Evolutionary conservation across 2,113 vertebrate genomes (phyloP), one percentile per base, ranked within the genome.

Genomic region (Cochlearius cochlearius): DNA sequence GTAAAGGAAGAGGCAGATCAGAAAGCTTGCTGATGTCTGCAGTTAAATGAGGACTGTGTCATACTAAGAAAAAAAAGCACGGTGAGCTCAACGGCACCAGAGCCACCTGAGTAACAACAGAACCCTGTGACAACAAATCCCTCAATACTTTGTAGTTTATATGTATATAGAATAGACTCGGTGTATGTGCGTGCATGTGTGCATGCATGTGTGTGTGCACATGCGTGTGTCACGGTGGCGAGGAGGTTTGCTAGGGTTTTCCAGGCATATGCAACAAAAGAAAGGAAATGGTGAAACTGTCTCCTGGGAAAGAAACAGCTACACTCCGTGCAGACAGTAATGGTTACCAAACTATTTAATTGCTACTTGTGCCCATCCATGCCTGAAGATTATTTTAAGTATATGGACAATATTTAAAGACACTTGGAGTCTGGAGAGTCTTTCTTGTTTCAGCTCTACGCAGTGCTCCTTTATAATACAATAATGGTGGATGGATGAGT

Each of bases 201-300:
- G 34, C 22, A 1, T 15, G 16, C 43, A 45, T n/a, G 11, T 41
- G 39, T 41, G 41, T 41, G 41, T 18, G 43, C 32, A 52, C 1
- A 2, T 36, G 20, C 63, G 18, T 0, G 0, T 38, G 22, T 50
- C 62, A 88, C 0, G 7, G 30, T 38, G 55, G 16, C 3, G 3
- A 58, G 22, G 52, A 85, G 7, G 9, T 67, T 84, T 59, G n/a
- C 50, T 27, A 38, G 25, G 2, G 2, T 41, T 90, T 89, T 71
- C 41, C 47, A 81, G 43, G 60, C 19, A 23, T 23, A 4, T 27
- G 11, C n/a, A 74, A 69, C 7, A 30, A 15, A 82, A 88, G 10
- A 27, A 71, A 63, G 23, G 32, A 75, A 90, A 82, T 27, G 12
- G 19, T 52, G 50, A 93, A 79, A 88, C 27, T 36, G 12, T 3